A percentile compares a stretch with the other conserved stretches of the same genome.
These are phyloP conservation scores for Lasioglossum leucozonium DNA, from an alignment of 2,888 invertebrate species.

Conservation along the genomic window DNA sequence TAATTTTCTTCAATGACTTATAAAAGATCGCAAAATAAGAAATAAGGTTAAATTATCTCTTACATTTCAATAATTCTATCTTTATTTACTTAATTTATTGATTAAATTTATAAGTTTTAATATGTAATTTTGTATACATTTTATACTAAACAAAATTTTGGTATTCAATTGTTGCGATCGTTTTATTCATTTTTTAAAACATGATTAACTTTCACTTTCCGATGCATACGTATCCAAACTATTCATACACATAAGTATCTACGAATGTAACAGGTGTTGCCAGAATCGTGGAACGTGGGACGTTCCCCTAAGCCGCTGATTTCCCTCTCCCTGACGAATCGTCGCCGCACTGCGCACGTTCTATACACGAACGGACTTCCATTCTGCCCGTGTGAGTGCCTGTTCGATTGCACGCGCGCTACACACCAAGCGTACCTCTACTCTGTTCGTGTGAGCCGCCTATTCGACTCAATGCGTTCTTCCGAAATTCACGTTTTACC, in stretches of 20 bases:
- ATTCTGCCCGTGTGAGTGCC: no score
- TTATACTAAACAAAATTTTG: not conserved
- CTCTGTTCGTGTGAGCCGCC: no score
- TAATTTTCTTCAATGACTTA: not conserved
- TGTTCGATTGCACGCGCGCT: no score
- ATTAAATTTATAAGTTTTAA: not conserved
- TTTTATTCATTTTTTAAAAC: not conserved
- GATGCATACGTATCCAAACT: slow-evolving; percentile 2
- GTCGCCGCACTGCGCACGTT: no score
- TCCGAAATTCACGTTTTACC: no score
- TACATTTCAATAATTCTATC: not conserved
- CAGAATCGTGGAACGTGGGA: no score
- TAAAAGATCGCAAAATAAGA: not conserved
- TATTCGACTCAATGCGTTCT: no score
- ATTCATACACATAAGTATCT: no score
- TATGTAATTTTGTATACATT: not conserved
- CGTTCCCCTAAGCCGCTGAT: no score
- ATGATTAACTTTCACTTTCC: slow-evolving; percentile 28
- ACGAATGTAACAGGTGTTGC: slow-evolving; percentile 15
- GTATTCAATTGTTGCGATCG: not conserved
- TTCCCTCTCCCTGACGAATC: no score
- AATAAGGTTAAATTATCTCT: slow-evolving; percentile 8
- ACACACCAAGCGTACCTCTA: no score
- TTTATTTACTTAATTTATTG: not conserved
- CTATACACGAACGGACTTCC: no score